Conservation (phyloP, 64 coral and sea anemone species). For the Anthopleura sola region DNA sequence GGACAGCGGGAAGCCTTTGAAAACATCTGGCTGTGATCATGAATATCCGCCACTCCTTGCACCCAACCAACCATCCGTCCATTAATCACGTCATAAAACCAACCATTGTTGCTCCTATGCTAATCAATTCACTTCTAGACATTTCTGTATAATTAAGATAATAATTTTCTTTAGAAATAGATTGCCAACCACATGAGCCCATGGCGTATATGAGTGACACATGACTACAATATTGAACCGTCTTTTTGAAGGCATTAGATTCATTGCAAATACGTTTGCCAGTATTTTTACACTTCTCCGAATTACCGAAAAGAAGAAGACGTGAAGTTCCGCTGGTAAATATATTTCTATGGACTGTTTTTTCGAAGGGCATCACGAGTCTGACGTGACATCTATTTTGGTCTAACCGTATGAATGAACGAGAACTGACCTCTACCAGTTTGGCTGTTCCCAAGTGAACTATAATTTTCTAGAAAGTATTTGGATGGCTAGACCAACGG, state of each 20-base stretch:
- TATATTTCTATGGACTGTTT: not conserved
- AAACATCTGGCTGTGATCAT: not conserved
- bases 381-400: not conserved
- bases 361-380: not conserved
- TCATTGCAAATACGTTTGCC: not conserved
- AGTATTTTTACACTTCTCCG: not conserved
- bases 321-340: not conserved
- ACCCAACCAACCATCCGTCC: not conserved
- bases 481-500: not conserved
- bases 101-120: not conserved
- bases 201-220: not conserved
- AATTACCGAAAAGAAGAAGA: not conserved
- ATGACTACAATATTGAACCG: not conserved
- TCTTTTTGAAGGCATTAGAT: not conserved
- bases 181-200: not conserved
- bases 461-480: not conserved
- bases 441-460: not conserved
- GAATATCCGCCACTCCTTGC: not conserved
- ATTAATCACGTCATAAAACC: not conserved
- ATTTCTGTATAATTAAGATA: conserved; percentile 23
- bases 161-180: not conserved
- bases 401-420: not conserved
- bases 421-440: not conserved
- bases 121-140: conserved; percentile 6
- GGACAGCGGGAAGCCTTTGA: not conserved